phyloP scores from a whole-genome alignment of 2,113 vertebrate species.

The Gobio gobio region DNA sequence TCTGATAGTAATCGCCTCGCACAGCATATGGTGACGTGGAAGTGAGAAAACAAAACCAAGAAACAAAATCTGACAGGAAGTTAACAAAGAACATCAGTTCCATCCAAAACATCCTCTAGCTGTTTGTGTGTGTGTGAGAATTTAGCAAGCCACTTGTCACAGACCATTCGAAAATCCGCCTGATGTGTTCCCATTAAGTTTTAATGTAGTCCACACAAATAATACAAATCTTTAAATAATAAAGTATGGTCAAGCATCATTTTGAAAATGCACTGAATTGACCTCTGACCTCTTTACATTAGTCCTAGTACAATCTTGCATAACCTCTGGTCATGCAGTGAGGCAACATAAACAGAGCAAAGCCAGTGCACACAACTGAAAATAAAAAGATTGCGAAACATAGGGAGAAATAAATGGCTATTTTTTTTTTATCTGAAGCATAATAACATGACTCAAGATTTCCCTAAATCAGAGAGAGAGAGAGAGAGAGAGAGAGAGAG shows the following conservation, averaged over 20 bases:
- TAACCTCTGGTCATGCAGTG: not conserved
- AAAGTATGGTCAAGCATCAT: not conserved
- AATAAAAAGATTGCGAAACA: constrained; percentile 18
- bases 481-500: not conserved
- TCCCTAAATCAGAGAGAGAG: constrained; percentile 7
- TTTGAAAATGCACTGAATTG: not conserved
- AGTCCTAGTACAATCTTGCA: not conserved
- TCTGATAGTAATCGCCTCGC: not conserved
- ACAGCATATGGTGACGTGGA: not conserved
- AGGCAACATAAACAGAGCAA: not conserved
- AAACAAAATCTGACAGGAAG: constrained; percentile 25
- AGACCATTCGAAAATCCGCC: not conserved
- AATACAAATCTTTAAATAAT: not conserved
- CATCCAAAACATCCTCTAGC: constrained; percentile 23
- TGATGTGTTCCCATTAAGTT: not conserved
- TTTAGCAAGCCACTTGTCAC: not conserved
- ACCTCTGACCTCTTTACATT: constrained; percentile 28
- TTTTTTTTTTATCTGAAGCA: not conserved
- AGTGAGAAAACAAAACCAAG: constrained; percentile 8
- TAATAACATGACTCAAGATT: constrained; percentile 27
- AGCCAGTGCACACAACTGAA: not conserved
- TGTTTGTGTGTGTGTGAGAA: not conserved
- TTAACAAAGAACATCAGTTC: constrained; percentile 21
- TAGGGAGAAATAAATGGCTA: not conserved
- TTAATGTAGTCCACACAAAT: not conserved